Evolutionary conservation across 2,888 invertebrate genomes (phyloP), one percentile per base, ranked within the genome.

Genomic region (Oxyscelio sp.): DNA sequence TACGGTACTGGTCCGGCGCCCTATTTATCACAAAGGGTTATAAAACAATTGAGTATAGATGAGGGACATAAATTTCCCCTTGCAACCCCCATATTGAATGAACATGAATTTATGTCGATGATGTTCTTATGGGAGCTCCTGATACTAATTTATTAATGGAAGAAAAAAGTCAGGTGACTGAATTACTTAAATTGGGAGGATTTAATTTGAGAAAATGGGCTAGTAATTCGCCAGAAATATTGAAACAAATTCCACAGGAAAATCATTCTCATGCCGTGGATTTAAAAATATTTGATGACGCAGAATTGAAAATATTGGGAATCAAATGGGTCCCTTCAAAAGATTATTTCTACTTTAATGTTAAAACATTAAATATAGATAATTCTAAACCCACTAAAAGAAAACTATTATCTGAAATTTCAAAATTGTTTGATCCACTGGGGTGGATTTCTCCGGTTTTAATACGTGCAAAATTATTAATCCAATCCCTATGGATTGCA

Each of bases 201-300:
- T 61, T 61, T 43, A 61, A 61, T 43, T 40, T 61, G 43, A 21
- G 61, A 43, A 61, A 61, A 61, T 43, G 61, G 61, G 2, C 40
- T 1, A 61, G 61, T 17, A 61, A 43, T 43, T 61, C 40, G 4
- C 22, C n/a, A 8, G 24, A 61, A 43, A 0, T 43, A 22, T 15
- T 61, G 13, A 43, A 61, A 59, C 0, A 1, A 40, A 40, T 59
- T 40, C 61, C 61, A 24, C 6, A 6, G 3, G 4, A 4, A 15
- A 24, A 61, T 40, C 61, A 61, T 61, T 61, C 61, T 4, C 38
- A 38, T 8, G 43, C 43, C 1, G 21, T 61, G 1, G 21, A 61
- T 58, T 6, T 58, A 1, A 31, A 38, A 3, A 5, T 58, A 4
- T 58, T 58, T 40, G 21, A 19, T 1, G 2, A 21, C 21, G 5